Evolutionary conservation across 2,797 vertebrate genomes (phyloP), one percentile per base, ranked within the genome.

Genomic region (Heterohyrax brucei): DNA sequence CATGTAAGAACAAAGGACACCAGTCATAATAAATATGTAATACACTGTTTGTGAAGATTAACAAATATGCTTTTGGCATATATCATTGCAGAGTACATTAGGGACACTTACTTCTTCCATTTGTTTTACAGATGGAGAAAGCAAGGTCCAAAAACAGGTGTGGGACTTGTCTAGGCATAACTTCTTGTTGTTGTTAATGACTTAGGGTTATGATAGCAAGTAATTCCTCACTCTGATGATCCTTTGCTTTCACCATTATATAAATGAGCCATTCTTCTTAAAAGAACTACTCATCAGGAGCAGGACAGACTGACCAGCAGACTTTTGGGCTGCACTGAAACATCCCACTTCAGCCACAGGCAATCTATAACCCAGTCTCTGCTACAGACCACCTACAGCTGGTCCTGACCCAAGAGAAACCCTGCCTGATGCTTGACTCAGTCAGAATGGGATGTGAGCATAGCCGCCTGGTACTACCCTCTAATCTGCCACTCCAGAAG

Each of bases 201-300:
- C 87, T 97, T 72, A 10, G 44, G 91, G 87, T 96, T 97, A 28
- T 59, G 62, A 95, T 94, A 95, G 93, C 81, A 96, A 96, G 93
- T 88, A 92, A 96, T 93, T 96, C 64, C 70, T 96, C 84, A 95
- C 48, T 93, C 84, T 97, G 97, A 96, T 85, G 50, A 89, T 76
- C 68, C 33, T 96, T 96, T 86, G 89, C 96, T 98, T 96, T 96
- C 94, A 93, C 89, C 73, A 14, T 84, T 76, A 84, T 96, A 96
- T 96, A 96, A 96, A 96, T 95, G 96, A 87, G 64, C 62, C 93
- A 96, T 96, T 95, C 79, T 82, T 97, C 96, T 93, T 94, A 68
- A 82, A 96, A 92, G 53, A 89, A 94, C 83, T 85, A 95, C 94
- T 94, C 89, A 95, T 39, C 85, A 53, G 91, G 75, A 91, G 73